Evolutionary conservation across 2,113 vertebrate genomes (phyloP), one percentile per base, ranked within the genome.

Genomic region (Zosterops hypoxanthus): DNA sequence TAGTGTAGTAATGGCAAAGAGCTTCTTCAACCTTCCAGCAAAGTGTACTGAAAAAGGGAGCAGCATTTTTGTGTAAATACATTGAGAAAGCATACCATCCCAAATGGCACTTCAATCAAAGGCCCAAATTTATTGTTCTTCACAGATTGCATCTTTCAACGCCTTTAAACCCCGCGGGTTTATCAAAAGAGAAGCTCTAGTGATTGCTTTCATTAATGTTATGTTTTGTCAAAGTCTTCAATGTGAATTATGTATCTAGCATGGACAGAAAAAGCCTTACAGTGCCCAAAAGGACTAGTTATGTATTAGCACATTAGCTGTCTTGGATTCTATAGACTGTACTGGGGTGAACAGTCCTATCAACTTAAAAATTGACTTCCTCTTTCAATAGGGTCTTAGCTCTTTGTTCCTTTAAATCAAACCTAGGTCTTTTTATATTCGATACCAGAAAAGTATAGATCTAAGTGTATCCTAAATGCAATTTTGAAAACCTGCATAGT

Each of bases 161-260:
- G 98, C 98, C 98, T 98, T 94, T 82, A 97, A 98, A 98, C 98
- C 99, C 99, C 78, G 98, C 98, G 98, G 99, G 98, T 98, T 97
- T 98, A 97, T 98, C 98, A 98, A 97, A 98, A 98, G 98, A 98
- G 96, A 95, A 98, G 98, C 98, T 98, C 98, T 98, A 98, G 98
- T 75, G 98, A 99, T 98, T 98, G 98, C 98, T 98, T 99, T 99
- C 98, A 98, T 99, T 98, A 98, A 98, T 98, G 97, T 98, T 98
- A 98, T 98, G 98, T 98, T 99, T 99, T 99, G 98, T 98, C 97
- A 96, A 98, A 98, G 96, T 98, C 97, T 97, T 98, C 98, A 97
- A 97, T 98, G 97, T 96, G 97, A 98, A 97, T 97, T 98, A 98
- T 97, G 98, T 98, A 98, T 95, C 98, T 98, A 96, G 95, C 95